These are phyloP conservation scores for Lomographa bimaculata DNA, from an alignment of 2,888 invertebrate genomes.

Conservation along the genomic window DNA sequence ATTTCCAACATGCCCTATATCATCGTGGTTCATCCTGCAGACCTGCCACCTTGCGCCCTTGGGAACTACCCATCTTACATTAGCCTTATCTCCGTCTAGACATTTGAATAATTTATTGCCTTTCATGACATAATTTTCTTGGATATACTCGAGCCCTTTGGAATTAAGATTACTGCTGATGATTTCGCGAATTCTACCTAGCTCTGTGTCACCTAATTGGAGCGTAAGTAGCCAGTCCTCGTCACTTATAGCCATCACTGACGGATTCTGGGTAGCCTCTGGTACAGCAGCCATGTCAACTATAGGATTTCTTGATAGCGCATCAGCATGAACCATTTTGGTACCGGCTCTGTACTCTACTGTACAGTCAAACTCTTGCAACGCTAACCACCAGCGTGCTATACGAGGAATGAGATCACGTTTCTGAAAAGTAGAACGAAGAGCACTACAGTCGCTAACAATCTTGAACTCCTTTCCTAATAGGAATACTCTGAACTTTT, in stretches of 20 bases:
- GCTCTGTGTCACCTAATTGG: slow-evolving; percentile 5
- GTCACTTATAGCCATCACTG: slow-evolving; percentile 1
- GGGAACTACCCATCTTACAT: slow-evolving; percentile 10
- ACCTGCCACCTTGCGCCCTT: slow-evolving; percentile 1
- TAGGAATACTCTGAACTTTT: slow-evolving; percentile 26
- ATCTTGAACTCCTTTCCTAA: slow-evolving; percentile 26
- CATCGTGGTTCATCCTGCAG: slow-evolving; percentile 9
- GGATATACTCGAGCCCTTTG: slow-evolving; percentile 2
- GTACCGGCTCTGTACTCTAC: slow-evolving; percentile 12
- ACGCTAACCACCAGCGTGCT: slow-evolving; percentile 26
- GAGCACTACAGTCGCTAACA: slow-evolving; percentile 24
- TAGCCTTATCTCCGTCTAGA: not conserved
- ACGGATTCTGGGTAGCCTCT: not conserved
- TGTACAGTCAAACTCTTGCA: slow-evolving; percentile 16
- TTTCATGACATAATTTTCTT: slow-evolving; percentile 2
- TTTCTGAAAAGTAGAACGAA: slow-evolving; percentile 26
- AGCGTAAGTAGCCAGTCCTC: slow-evolving; percentile 7
- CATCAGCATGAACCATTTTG: slow-evolving; percentile 16
- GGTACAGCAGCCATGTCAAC: not conserved
- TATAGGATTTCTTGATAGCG: not conserved
- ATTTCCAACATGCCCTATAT: slow-evolving; percentile 12
- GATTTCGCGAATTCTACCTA: slow-evolving; percentile 3
- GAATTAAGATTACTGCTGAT: not conserved
- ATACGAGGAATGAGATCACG: slow-evolving; percentile 26
- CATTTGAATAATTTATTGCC: not conserved